Evolutionary conservation across 2,888 invertebrate species (phyloP), one percentile per base, ranked within the genome.

Genomic region (Halocaridina rubra): DNA sequence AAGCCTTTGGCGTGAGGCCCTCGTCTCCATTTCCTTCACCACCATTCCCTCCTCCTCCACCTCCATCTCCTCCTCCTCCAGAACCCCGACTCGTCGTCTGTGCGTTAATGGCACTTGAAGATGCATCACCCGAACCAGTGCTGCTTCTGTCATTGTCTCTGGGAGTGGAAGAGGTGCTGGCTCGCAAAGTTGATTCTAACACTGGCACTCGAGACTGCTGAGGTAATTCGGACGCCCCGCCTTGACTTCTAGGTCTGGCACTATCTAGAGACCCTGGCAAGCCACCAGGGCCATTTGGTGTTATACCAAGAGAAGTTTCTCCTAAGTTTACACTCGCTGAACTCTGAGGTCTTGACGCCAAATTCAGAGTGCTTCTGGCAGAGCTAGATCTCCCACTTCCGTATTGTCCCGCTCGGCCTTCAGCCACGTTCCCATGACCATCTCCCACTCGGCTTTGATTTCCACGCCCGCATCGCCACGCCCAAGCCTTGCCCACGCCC

Each of bases 401-500:
- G 27, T 79, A 84, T 74, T 84, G 84, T 2, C 79, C 74, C 16
- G 84, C 64, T 3, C 57, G 71, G 4, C 74, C 67, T 39, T 77
- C 82, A 64, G 64, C 77, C 24, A 39, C 57, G 19, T 46, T 22
- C 2, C 46, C 59, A 13, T 46, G 46, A 4, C 57, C 67, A 32
- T 81, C 79, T 16, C 74, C 69, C 22, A 71, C 79, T 57, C 69
- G 53, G 8, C 69, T 81, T 67, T 86, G 61, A 67, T 57, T 61
- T 2, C 84, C 84, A 72, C 74, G 61, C 33, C 74, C 74, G 22
- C 86, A 79, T 16, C 88, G 77, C 81, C 84, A 81, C 67, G 67
- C 80, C 88, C 88, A 88, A 10, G 80, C 75, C 61, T 76, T 80
- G 3, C 81, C 86, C 24, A 88, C 71, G 24, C 86, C 82, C 29